phyloP scores from a whole-genome alignment of 2,797 vertebrate genomes.

The Molossus molossus region DNA sequence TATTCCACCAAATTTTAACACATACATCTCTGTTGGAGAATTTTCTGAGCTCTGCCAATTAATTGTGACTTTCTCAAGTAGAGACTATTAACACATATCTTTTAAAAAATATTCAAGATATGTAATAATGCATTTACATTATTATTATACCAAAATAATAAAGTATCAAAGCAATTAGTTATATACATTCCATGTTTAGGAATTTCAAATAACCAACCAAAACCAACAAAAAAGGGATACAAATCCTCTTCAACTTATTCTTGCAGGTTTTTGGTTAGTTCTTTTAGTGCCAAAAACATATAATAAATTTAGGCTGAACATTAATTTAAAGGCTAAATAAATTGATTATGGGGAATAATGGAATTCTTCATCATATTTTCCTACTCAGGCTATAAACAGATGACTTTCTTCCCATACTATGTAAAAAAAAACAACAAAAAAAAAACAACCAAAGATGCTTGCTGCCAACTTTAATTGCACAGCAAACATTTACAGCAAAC shows the following conservation, averaged over 20 bases:
- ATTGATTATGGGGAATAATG: conserved; percentile 60
- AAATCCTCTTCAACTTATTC: background rate
- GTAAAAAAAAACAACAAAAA: conserved; percentile 63
- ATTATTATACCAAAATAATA: background rate
- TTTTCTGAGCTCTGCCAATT: background rate
- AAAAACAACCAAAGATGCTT: conserved; percentile 66
- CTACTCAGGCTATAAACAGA: conserved; percentile 64
- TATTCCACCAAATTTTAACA: conserved; percentile 19
- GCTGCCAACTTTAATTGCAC: conserved; percentile 61
- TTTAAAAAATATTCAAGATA: background rate
- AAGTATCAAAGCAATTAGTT: background rate
- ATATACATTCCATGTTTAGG: background rate
- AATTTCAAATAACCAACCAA: conserved; percentile 51
- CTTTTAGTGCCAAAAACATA: background rate
- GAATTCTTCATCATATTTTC: conserved; percentile 6
- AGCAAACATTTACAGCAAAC: conserved; percentile 81
- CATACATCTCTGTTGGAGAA: background rate
- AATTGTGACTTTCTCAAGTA: conserved; percentile 22
- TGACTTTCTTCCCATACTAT: conserved; percentile 33
- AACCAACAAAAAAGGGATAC: conserved; percentile 45
- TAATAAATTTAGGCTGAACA: background rate
- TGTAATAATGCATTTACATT: background rate
- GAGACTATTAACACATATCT: background rate
- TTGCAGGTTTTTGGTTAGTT: background rate
- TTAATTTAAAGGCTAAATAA: conserved; percentile 67